Evolutionary conservation across 2,888 invertebrate genomes (phyloP).

Genomic region (Drosophila incognita): DNA sequence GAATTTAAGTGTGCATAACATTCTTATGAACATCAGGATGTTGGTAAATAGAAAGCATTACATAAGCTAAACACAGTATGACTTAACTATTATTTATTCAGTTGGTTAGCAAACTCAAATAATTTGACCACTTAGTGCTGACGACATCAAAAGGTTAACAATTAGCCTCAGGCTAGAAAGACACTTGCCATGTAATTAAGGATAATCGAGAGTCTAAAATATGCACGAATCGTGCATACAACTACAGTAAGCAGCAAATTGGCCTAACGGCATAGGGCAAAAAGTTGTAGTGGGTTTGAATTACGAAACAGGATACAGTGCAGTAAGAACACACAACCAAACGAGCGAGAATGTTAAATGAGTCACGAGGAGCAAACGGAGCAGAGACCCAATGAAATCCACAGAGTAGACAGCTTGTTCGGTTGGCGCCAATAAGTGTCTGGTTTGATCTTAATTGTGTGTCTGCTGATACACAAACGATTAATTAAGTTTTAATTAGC

Average conservation of each 20-base stretch:
- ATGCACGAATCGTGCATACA: constrained; percentile 59
- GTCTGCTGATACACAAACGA: constrained; percentile 2
- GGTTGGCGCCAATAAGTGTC: constrained; percentile 60
- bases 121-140: constrained; percentile 21
- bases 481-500: constrained; percentile 46
- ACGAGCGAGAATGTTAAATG: constrained; percentile 50
- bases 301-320: constrained; percentile 52
- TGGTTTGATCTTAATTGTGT: constrained; percentile 4
- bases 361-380: constrained; percentile 59
- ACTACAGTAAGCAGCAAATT: constrained; percentile 65
- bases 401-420: constrained; percentile 11
- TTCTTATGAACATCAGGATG: constrained; percentile 1
- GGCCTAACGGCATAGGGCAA: constrained; percentile 30
- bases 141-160: constrained; percentile 8
- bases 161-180: constrained; percentile 9
- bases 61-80: background rate
- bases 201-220: constrained; percentile 66
- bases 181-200: constrained; percentile 59
- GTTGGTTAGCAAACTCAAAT: constrained; percentile 4
- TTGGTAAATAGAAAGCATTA: background rate
- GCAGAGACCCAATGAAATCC: constrained; percentile 9
- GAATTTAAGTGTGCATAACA: background rate
- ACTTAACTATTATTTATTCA: constrained; percentile 7
- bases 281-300: constrained; percentile 14
- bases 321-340: constrained; percentile 30